Base-by-base conservation (phyloP, 2,113 vertebrate species). In the Chloebia gouldiae region DNA sequence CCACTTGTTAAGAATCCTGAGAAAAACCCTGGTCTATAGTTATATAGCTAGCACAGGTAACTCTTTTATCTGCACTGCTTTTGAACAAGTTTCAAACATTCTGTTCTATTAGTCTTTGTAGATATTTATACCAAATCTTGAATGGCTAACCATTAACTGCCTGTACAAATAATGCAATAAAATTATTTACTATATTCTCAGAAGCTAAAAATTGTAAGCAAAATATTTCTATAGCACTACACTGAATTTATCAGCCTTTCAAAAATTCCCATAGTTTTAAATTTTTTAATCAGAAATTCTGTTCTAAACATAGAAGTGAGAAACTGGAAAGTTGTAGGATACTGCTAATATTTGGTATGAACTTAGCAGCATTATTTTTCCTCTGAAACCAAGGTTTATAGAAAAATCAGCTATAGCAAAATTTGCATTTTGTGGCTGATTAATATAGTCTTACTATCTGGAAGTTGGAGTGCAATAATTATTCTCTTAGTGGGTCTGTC, bases 341-440 rank as follows among this genome's bases (percentile, higher is more conserved):
- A 82, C 68, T 96, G 68, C 9, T 95, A 91, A 60, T 83, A 89
- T 95, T 93, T 92, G 19, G 13, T 88, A 96, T 28, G 37, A 92
- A 47, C 17, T 96, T 94, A 88, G 77, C 92, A 95, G 75, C 5
- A 86, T 95, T 88, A 86, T 96, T 33, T 95, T 81, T 86, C 5
- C 3, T 19, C 90, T 93, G 92, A 97, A 97, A 95, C 49, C 27
- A 87, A 93, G 21, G 51, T 88, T 95, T 94, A 88, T 84, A 92
- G 79, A 94, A 98, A 96, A 97, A 96, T 94, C 66, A 95, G 40
- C 49, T 66, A 28, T 70, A 91, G 71, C 81, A 95, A 94, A 83
- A 31, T 30, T 83, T 4, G 5, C 17, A 54, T 61, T 92, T 88
- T 66, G 25, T 37, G 59, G 42, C 5, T 81, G 42, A 19, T 54